Conservation (phyloP, 1,140 invertebrate species). For the Lethocerus indicus region DNA sequence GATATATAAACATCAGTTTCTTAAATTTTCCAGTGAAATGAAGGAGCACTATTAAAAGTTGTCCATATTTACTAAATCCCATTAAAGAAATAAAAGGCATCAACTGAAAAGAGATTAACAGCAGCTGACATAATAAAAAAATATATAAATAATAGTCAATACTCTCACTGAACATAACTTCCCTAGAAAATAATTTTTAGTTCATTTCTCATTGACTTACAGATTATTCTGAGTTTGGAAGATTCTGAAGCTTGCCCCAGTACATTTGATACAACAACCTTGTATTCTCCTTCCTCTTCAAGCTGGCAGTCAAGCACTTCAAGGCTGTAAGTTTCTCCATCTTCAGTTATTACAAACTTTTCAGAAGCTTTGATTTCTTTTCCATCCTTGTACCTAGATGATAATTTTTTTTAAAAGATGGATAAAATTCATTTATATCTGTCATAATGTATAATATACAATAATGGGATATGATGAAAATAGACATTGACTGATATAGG, state of each 20-base stretch:
- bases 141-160: no score
- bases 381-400: constrained; percentile 43
- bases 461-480: no score
- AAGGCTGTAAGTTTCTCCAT: constrained; percentile 54
- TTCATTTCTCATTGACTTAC: constrained; percentile 26
- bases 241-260: constrained; percentile 51
- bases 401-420: no score
- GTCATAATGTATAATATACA: no score
- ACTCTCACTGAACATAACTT: no score
- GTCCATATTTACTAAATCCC: no score
- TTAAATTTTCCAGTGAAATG: no score
- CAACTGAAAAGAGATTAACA: neutral
- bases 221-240: constrained; percentile 48
- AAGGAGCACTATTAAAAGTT: no score
- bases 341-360: constrained; percentile 41
- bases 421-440: no score
- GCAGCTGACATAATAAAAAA: neutral
- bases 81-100: no score
- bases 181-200: neutral
- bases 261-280: constrained; percentile 54
- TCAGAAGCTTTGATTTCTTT: constrained; percentile 37
- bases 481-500: no score
- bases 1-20: no score
- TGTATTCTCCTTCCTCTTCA: constrained; percentile 58
- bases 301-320: constrained; percentile 44